Evolutionary conservation across 2,797 vertebrate genomes (phyloP), one percentile per base, ranked within the genome.

Genomic region (Epinephelus awoara): DNA sequence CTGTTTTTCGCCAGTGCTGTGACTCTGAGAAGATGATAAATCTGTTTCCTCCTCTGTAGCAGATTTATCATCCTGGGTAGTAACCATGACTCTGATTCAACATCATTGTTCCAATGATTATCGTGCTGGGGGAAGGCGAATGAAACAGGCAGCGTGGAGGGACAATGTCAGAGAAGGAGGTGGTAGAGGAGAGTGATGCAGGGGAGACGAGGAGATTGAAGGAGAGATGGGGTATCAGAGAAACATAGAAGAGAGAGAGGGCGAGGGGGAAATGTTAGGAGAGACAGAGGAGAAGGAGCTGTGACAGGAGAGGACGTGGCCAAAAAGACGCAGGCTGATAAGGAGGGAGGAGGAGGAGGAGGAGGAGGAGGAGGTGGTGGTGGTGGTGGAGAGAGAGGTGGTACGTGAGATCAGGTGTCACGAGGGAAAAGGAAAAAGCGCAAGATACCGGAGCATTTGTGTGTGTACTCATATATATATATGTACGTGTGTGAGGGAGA

Each of bases 371-470:
- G 79, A 55, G 34, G 34, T 8, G 7, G 34, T 34, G 34, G 70
- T 50, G 79, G 58, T 38, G 29, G 77, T 13, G 17, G 64, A 57
- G 50, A 63, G 67, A n/a, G 80, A 56, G 64, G 42, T 75, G 71
- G 74, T 77, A 61, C 25, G 54, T 71, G 85, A 87, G 88, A 93
- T 92, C 89, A 86, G 85, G 86, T 90, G 87, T 85, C 84, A 82
- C 6, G 57, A 81, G 77, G 80, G 77, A 84, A 62, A 52, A 34
- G 54, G 38, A 77, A 69, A 78, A 85, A 84, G 79, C 57, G 74
- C 23, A 66, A 79, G 67, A 83, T 63, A 67, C 40, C 2, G 27
- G 62, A 63, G 44, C 18, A 5, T 79, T 42, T 83, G 57, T 75
- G 67, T 73, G 8, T 49, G 1, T 55, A 10, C 18, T 2, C 3